Conservation (phyloP, 2,113 vertebrate genomes). For the Tursiops truncatus region DNA sequence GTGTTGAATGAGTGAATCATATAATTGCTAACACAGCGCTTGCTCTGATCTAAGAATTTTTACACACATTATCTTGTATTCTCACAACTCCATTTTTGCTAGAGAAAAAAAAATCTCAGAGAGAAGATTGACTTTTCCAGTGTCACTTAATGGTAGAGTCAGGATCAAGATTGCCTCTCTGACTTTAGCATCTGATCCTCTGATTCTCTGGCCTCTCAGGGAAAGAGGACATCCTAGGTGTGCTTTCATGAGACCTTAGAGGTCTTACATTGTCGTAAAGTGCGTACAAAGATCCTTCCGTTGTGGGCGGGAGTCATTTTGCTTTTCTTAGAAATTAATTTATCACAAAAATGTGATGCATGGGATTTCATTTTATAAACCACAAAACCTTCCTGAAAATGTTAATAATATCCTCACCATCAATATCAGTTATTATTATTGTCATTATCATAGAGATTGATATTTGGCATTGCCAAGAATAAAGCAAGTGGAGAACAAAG, state of each 20-base stretch:
- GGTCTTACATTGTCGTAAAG: rapidly evolving
- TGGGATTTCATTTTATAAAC: neutral
- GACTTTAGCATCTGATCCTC: neutral
- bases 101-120: neutral
- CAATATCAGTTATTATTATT: neutral
- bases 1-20: neutral
- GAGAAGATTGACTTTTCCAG: neutral
- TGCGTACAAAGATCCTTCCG: neutral
- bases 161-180: neutral
- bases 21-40: neutral
- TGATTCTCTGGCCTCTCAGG: neutral
- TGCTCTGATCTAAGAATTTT: neutral
- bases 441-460: neutral
- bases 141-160: neutral
- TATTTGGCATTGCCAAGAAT: neutral
- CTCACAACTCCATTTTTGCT: neutral
- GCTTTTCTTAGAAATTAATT: neutral
- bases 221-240: neutral
- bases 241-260: neutral
- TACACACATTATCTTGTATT: neutral
- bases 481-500: neutral
- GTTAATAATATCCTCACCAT: neutral
- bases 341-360: neutral
- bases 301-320: neutral
- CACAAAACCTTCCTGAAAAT: conserved; percentile 26